Base-by-base conservation (phyloP, 2,888 invertebrate species). In the Caenorhabditis angaria region DNA sequence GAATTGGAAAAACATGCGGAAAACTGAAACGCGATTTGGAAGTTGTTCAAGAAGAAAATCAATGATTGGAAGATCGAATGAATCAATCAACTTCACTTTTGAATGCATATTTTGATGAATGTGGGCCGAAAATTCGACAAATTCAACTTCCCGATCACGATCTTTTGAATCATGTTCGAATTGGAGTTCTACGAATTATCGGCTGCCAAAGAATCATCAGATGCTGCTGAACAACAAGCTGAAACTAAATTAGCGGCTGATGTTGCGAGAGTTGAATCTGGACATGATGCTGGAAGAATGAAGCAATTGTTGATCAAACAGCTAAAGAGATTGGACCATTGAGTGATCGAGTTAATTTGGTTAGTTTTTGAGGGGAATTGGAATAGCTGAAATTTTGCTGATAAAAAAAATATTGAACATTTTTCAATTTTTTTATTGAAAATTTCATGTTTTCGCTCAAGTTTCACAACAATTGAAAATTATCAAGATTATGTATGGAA, bases 141-240 rank as follows among this genome's bases (percentile, higher is more conserved):
- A 77, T 79, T 60, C 76, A 79, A 10, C 72, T 79, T 8, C 79
- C 79, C 8, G 97, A 99, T 88, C 99, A 99, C 88, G 99, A 99
- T 89, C 97, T 85, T 22, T 71, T 99, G 88, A 99, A 99, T 0
- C 95, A 97, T 68, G 96, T 97, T 0, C 92, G 97, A 22, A 91
- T 99, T 58, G 97, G 94, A 89, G 95, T 97, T 97, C 90, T 95
- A 95, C 61, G 99, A 99, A 89, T 95, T 97, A 22, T 97, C 96
- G 89, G 96, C 95, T 87, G 91, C 97, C 82, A 94, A 94, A 60
- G 86, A 84, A 58, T 70, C 74, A 27, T 66, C 58, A 29, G 72
- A 74, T 12, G 76, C 75, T 1, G 76, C 70, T 4, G 81, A 73
- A n/a, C 70, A 65, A 14, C 67, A 65, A 27, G 74, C 76, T 12